Evolutionary conservation across 2,113 vertebrate genomes (phyloP).

Genomic region (Petroica traversi): DNA sequence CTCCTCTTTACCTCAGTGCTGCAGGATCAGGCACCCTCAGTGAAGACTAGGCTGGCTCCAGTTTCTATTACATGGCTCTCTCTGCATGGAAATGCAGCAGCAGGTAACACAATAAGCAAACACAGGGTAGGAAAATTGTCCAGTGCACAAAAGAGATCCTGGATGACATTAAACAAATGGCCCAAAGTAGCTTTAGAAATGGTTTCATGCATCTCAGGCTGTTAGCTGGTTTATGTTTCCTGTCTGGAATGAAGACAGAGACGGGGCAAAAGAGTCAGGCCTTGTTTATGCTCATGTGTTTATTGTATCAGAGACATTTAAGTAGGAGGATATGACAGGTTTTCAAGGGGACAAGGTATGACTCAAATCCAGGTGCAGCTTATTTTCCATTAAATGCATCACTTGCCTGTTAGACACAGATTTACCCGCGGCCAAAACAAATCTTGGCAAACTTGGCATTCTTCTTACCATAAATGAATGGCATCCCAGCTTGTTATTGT

Average conservation of each 20-base stretch:
- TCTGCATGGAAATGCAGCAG: not conserved
- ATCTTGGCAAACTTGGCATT: conserved; percentile 47
- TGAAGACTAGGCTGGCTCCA: not conserved
- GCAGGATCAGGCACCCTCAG: not conserved
- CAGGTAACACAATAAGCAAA: conserved; percentile 38
- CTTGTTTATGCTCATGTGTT: conserved; percentile 63
- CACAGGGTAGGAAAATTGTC: conserved; percentile 38
- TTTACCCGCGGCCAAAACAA: conserved; percentile 45
- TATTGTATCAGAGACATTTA: conserved; percentile 55
- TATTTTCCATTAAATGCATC: conserved; percentile 60
- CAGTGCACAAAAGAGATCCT: conserved; percentile 44
- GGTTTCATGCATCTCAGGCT: conserved; percentile 53
- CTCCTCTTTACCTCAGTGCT: not conserved
- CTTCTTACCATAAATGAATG: conserved; percentile 32
- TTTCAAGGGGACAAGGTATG: conserved; percentile 66
- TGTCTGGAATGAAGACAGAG: conserved; percentile 48
- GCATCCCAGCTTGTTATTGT: conserved; percentile 41
- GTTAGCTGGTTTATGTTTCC: conserved; percentile 67
- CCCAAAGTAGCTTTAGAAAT: conserved; percentile 47
- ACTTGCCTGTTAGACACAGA: conserved; percentile 31
- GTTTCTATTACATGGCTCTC: not conserved
- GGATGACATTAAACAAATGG: conserved; percentile 56
- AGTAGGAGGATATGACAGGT: conserved; percentile 62
- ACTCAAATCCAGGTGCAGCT: conserved; percentile 69
- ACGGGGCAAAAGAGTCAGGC: conserved; percentile 4